Percentiles rank a stretch among this genome's conserved stretches.
phyloP scores from a whole-genome alignment of 2,113 vertebrate species.

The Zapornia atra region DNA sequence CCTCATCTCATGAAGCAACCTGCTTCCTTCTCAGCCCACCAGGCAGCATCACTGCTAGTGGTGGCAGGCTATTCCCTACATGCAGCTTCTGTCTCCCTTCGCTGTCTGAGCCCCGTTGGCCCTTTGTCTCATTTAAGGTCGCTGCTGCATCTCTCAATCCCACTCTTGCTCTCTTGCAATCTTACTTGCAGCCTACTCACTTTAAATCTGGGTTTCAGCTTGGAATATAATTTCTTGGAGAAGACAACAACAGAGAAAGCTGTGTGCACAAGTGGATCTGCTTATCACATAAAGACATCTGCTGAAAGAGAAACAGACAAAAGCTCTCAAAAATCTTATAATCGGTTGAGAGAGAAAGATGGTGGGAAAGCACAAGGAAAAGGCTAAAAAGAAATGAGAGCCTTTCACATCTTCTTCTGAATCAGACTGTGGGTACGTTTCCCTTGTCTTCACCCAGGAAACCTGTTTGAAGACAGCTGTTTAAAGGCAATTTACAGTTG shows the following conservation, averaged over 20 bases:
- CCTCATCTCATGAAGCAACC: accelerated
- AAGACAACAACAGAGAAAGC: background rate
- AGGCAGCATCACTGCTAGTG: accelerated
- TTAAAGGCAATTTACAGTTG: background rate
- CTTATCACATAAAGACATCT: background rate
- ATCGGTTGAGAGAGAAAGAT: background rate
- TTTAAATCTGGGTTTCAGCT: background rate
- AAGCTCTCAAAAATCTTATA: background rate
- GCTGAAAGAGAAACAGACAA: background rate
- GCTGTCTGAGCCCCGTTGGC: background rate
- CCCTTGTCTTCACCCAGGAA: background rate
- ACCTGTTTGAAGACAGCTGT: background rate
- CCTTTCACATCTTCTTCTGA: background rate
- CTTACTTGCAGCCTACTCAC: background rate
- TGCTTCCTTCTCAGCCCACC: background rate
- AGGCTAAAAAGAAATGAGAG: background rate
- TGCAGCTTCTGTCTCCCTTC: background rate
- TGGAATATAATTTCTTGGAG: background rate
- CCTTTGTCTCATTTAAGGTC: background rate
- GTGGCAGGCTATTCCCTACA: background rate
- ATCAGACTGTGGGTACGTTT: background rate
- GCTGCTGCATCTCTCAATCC: background rate
- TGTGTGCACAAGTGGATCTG: background rate
- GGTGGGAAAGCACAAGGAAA: background rate
- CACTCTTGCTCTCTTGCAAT: background rate